Conservation (phyloP, 2,113 vertebrate species). For the Condylura cristata region DNA sequence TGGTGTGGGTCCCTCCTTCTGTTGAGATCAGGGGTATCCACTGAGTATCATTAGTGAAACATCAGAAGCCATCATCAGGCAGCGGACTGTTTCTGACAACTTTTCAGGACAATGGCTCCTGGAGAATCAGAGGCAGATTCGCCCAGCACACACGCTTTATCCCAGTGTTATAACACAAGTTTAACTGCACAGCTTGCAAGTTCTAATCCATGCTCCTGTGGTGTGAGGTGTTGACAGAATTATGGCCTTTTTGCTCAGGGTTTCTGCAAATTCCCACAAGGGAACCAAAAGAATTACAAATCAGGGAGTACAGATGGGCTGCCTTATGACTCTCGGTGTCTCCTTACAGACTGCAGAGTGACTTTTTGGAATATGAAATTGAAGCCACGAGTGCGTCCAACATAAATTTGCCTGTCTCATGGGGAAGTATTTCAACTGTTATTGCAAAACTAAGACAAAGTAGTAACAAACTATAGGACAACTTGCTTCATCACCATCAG, state of each 20-base stretch:
- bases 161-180: not conserved
- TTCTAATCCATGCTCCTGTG: constrained; percentile 54
- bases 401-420: constrained; percentile 56
- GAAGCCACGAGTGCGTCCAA: constrained; percentile 58
- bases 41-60: not conserved
- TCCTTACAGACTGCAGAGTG: not conserved
- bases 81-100: not conserved
- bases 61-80: not conserved
- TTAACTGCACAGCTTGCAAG: not conserved
- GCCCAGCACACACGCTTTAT: not conserved
- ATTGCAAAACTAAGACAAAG: constrained; percentile 52
- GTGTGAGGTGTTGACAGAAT: constrained; percentile 74
- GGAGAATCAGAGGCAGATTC: not conserved
- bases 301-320: not conserved
- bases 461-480: not conserved
- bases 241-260: constrained; percentile 53
- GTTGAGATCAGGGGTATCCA: not conserved
- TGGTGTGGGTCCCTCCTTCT: not conserved
- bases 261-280: constrained; percentile 61
- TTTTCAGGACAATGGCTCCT: not conserved
- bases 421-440: constrained; percentile 44
- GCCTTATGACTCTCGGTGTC: not conserved
- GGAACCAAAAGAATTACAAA: constrained; percentile 1
- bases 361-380: constrained; percentile 29
- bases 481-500: not conserved